A percentile compares a stretch with the other conserved stretches of the same genome.
These are phyloP conservation scores for Nycticebus coucang DNA, from an alignment of 2,113 vertebrate genomes.

Conservation along the genomic window DNA sequence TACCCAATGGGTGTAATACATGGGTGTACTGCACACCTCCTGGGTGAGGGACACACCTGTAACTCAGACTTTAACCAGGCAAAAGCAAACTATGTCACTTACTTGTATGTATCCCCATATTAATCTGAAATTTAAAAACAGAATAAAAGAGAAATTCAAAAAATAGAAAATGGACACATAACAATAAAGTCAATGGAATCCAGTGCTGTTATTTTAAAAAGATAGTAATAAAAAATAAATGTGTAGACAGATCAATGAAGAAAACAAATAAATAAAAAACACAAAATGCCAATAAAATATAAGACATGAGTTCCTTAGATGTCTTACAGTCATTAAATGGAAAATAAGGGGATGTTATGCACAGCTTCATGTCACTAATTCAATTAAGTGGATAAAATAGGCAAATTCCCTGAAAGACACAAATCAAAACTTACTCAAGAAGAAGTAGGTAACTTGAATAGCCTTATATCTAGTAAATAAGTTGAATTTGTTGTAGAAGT, in stretches of 20 bases:
- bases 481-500: background rate
- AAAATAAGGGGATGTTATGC: background rate
- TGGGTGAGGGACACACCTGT: no score
- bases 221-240: background rate
- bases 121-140: no score
- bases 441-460: background rate
- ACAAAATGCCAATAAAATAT: background rate
- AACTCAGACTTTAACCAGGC: no score
- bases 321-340: background rate
- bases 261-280: background rate
- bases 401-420: background rate
- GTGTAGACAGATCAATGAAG: background rate
- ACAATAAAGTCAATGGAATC: background rate
- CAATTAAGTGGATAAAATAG: background rate
- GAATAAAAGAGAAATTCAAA: background rate
- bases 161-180: background rate
- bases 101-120: no score
- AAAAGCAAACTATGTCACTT: no score
- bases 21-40: no score
- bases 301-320: background rate
- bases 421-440: background rate
- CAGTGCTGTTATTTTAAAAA: background rate
- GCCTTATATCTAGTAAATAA: background rate
- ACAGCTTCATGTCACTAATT: background rate
- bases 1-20: no score